Evolutionary conservation across 1,140 invertebrate species (phyloP).

Genomic region (Wiebesia pumilae): DNA sequence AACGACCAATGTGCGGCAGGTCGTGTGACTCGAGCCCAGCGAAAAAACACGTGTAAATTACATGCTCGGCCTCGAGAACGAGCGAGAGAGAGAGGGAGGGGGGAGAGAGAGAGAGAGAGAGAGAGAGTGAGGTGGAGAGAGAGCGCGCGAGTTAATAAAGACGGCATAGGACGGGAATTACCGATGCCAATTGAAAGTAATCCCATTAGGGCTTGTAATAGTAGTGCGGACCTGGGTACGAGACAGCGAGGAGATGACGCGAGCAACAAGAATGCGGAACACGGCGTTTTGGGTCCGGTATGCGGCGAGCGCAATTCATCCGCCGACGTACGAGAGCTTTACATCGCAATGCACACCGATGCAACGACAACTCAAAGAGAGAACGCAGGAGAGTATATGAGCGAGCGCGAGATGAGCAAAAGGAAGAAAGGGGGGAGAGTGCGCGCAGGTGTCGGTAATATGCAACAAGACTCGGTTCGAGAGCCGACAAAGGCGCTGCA

Average conservation of each 20-base stretch:
- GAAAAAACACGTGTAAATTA: not conserved
- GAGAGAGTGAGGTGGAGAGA: not conserved
- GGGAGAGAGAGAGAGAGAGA: not conserved
- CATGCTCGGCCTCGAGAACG: not conserved
- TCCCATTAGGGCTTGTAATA: conserved; percentile 56
- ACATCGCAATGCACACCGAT: not conserved
- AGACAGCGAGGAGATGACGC: conserved; percentile 1
- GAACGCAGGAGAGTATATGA: not conserved
- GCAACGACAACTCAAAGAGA: not conserved
- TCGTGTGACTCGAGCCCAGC: not conserved
- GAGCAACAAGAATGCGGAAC: conserved; percentile 54
- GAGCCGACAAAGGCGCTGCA: conserved; percentile 71
- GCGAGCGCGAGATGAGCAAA: not conserved
- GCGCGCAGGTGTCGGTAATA: conserved; percentile 69
- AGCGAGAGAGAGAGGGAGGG: not conserved
- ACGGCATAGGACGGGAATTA: not conserved
- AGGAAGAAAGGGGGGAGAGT: conserved; percentile 1
- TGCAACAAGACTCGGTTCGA: conserved; percentile 60
- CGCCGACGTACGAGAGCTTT: not conserved
- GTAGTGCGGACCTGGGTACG: conserved; percentile 43
- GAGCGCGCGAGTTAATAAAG: not conserved
- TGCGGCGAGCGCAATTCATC: conserved; percentile 26
- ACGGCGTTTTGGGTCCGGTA: conserved; percentile 38
- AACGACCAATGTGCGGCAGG: not conserved
- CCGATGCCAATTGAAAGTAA: conserved; percentile 27